A percentile compares a stretch with the other conserved stretches of the same genome.
These are phyloP conservation scores for Netelia melanura DNA, from an alignment of 2,888 invertebrate genomes.

Conservation along the genomic window DNA sequence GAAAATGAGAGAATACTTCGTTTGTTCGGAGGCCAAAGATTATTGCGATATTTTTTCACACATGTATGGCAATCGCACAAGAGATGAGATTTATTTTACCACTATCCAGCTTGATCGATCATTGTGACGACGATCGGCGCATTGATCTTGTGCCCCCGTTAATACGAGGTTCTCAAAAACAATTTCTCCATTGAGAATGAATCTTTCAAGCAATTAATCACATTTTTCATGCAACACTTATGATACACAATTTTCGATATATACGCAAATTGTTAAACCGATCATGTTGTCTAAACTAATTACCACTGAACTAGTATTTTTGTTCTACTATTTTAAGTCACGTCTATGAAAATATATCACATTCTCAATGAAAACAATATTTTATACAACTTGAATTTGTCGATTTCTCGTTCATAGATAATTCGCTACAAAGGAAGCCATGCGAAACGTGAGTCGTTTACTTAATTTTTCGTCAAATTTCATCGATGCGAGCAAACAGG, in stretches of 20 bases:
- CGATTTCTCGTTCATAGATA: not conserved
- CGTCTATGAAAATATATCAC: too few relatives aligned
- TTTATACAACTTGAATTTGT: not conserved
- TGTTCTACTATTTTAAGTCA: too few relatives aligned
- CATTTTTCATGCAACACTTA: slow-evolving; percentile 54
- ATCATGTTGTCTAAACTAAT: too few relatives aligned
- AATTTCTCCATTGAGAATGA: not conserved
- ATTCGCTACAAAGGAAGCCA: slow-evolving; percentile 23
- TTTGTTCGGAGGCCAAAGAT: slow-evolving; percentile 84
- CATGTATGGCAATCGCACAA: slow-evolving; percentile 2
- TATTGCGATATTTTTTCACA: slow-evolving; percentile 59
- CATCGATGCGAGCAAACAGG: slow-evolving; percentile 59
- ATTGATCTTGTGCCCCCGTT: slow-evolving; percentile 64
- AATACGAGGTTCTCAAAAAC: slow-evolving; percentile 17
- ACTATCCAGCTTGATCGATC: slow-evolving; percentile 57
- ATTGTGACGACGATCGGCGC: slow-evolving; percentile 46
- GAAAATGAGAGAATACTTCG: slow-evolving; percentile 35
- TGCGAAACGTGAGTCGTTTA: slow-evolving; percentile 28
- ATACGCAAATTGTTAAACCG: not conserved
- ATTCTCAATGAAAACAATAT: not conserved
- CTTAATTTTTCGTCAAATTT: slow-evolving; percentile 36
- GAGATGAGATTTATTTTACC: slow-evolving; percentile 9
- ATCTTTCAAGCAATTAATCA: slow-evolving; percentile 21
- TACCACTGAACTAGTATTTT: too few relatives aligned
- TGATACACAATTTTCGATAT: not conserved